Evolutionary conservation across 2,888 invertebrate species (phyloP).

Genomic region (Adelphocoris suturalis): DNA sequence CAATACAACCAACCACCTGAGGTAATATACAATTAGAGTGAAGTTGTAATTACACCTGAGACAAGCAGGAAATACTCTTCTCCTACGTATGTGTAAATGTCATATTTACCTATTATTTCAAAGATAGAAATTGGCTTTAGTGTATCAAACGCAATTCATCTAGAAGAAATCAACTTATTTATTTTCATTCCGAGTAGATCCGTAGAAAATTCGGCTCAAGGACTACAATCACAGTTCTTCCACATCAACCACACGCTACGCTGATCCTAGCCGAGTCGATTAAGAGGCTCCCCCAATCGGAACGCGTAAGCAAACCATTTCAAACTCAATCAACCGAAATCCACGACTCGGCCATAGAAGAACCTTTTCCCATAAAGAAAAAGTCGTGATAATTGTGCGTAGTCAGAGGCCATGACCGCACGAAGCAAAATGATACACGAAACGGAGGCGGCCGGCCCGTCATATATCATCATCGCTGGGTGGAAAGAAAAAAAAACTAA

Average conservation of each 20-base stretch:
- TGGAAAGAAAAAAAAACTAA: slow-evolving; percentile 29
- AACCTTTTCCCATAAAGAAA: slow-evolving; percentile 8
- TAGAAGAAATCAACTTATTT: neutral
- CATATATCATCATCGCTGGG: slow-evolving; percentile 38
- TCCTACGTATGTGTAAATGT: no score
- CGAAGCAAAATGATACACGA: slow-evolving; percentile 17
- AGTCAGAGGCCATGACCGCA: slow-evolving; percentile 50
- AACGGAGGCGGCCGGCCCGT: slow-evolving; percentile 38
- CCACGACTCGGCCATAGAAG: slow-evolving; percentile 7
- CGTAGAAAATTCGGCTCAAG: neutral
- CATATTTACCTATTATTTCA: no score
- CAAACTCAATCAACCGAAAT: slow-evolving; percentile 53
- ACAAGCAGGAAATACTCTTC: no score
- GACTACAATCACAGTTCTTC: slow-evolving; percentile 3
- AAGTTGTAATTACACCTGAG: no score
- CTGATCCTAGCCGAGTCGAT: neutral
- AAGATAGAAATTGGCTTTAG: no score
- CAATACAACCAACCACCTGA: no score
- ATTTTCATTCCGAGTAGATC: neutral
- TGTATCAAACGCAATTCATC: no score
- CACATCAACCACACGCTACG: neutral
- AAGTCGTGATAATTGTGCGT: slow-evolving; percentile 50
- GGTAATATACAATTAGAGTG: no score
- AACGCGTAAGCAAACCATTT: slow-evolving; percentile 24
- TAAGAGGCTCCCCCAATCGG: slow-evolving; percentile 8